Percentiles rank a stretch among this genome's conserved stretches.
phyloP scores from a whole-genome alignment of 2,888 invertebrate species.

The Macaria notata region DNA sequence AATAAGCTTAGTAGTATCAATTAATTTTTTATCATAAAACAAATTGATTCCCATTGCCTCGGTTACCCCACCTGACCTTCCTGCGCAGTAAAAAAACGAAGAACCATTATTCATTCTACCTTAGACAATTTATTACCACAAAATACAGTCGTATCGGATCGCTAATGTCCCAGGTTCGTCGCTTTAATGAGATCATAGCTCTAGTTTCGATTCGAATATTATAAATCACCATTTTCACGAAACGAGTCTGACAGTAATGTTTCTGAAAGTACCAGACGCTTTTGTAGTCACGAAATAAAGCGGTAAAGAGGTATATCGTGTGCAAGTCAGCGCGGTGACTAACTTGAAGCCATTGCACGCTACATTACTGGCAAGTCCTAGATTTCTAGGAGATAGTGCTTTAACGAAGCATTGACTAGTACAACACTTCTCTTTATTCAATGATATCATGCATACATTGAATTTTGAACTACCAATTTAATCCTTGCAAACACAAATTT shows the following conservation, averaged over 20 bases:
- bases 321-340: slow-evolving; percentile 14
- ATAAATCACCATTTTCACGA: slow-evolving; percentile 24
- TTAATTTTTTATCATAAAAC: not conserved
- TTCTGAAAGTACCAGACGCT: slow-evolving; percentile 18
- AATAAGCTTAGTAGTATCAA: too few relatives aligned
- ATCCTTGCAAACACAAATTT: too few relatives aligned
- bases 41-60: slow-evolving; percentile 4
- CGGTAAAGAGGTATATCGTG: slow-evolving; percentile 16
- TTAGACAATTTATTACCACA: slow-evolving; percentile 10
- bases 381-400: not conserved
- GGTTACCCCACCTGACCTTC: slow-evolving; percentile 14
- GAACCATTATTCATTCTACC: slow-evolving; percentile 16
- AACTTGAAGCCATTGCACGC: slow-evolving; percentile 3
- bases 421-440: too few relatives aligned
- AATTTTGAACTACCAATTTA: too few relatives aligned
- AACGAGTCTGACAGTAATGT: slow-evolving; percentile 25
- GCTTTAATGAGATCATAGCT: slow-evolving; percentile 17
- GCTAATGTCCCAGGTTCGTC: slow-evolving; percentile 12
- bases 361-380: not conserved
- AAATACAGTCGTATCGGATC: slow-evolving; percentile 5
- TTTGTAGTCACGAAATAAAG: slow-evolving; percentile 25
- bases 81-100: slow-evolving; percentile 6
- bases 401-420: too few relatives aligned
- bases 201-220: slow-evolving; percentile 17
- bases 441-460: too few relatives aligned